A percentile compares a stretch with the other conserved stretches of the same genome.
These are phyloP conservation scores for Heliconius melpomene DNA, from an alignment of 1,140 invertebrate species.

Conservation along the genomic window DNA sequence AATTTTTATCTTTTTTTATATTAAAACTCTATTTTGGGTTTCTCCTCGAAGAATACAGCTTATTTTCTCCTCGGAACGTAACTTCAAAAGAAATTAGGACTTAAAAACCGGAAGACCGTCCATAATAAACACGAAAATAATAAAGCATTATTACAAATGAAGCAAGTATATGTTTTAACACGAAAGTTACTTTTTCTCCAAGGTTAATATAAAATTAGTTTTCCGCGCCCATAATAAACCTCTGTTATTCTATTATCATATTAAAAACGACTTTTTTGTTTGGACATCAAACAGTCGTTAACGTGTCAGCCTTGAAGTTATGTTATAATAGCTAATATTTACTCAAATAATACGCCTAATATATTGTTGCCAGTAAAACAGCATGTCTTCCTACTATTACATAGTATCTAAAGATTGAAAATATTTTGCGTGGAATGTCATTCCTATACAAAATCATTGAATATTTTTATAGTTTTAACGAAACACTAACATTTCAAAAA, in stretches of 20 bases:
- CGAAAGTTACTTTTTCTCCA: no score
- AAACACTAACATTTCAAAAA: no score
- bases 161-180: background rate
- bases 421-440: background rate
- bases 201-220: no score
- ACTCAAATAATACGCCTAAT: constrained; percentile 22
- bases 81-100: no score
- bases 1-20: background rate
- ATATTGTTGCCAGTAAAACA: background rate
- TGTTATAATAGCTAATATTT: constrained; percentile 25
- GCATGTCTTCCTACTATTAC: background rate
- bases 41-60: background rate
- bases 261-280: background rate
- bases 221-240: background rate
- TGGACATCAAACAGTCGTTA: constrained; percentile 2
- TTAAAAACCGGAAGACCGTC: background rate
- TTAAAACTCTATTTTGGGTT: background rate
- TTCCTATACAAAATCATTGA: background rate
- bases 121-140: background rate
- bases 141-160: background rate
- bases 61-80: background rate
- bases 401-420: background rate
- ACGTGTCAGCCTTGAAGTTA: constrained; percentile 22
- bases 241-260: background rate
- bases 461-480: no score